phyloP scores from a whole-genome alignment of 2,888 invertebrate genomes.

The Papilio elwesi region DNA sequence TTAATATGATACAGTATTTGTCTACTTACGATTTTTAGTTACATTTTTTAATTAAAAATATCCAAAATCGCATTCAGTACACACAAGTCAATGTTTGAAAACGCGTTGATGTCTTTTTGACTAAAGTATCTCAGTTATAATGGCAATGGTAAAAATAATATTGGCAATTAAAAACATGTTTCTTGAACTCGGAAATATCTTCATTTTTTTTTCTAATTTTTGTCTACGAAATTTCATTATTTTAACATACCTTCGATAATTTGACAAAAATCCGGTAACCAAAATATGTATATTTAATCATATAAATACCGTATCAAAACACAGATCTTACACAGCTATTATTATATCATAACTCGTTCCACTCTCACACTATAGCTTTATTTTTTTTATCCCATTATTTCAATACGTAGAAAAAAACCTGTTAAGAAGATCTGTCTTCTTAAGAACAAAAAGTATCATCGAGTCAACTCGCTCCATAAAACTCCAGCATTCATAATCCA shows the following conservation, averaged over 20 bases:
- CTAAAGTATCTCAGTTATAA: background rate
- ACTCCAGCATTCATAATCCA: constrained; percentile 66
- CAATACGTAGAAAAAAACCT: constrained; percentile 53
- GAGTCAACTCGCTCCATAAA: constrained; percentile 71
- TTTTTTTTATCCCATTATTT: constrained; percentile 42
- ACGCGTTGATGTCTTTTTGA: constrained; percentile 54
- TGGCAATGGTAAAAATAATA: background rate
- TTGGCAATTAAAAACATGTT: background rate
- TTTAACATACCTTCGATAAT: too few species aligned
- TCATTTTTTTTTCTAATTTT: too few species aligned
- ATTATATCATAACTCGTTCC: constrained; percentile 9
- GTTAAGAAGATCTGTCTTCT: constrained; percentile 53
- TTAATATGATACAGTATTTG: too few species aligned
- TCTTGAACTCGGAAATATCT: too few species aligned
- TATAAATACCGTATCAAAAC: background rate
- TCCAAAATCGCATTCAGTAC: too few species aligned
- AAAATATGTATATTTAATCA: background rate
- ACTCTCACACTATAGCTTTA: constrained; percentile 5
- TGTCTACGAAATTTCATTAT: too few species aligned
- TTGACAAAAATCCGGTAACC: too few species aligned
- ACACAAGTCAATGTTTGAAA: too few species aligned
- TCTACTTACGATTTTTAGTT: too few species aligned
- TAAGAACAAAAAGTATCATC: constrained; percentile 60
- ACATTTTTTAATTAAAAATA: background rate
- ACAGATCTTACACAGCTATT: background rate